Percentiles rank a stretch among this genome's conserved stretches.
Evolutionary conservation across 1,140 invertebrate species (phyloP).

Genomic region (Drosophila bocki): DNA sequence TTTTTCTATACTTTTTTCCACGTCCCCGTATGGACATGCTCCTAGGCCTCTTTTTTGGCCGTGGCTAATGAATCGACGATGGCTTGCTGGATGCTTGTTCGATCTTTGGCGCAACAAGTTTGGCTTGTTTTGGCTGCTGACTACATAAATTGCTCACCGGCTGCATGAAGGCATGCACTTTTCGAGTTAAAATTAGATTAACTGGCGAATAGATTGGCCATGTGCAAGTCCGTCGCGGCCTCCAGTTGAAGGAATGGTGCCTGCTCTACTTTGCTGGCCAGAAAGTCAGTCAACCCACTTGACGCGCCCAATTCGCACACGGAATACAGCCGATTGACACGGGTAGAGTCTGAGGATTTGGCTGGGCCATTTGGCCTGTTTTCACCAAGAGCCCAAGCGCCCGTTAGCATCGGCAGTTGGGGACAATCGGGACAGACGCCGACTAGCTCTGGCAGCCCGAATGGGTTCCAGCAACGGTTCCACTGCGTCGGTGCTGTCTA

Average conservation of each 20-base stretch:
- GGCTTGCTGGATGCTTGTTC: conserved; percentile 27
- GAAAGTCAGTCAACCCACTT: conserved; percentile 12
- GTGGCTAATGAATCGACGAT: conserved; percentile 66
- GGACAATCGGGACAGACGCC: conserved; percentile 42
- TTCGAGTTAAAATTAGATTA: conserved; percentile 80
- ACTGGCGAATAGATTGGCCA: conserved; percentile 40
- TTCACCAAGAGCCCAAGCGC: conserved; percentile 52
- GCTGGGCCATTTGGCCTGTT: conserved; percentile 28
- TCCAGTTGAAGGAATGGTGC: conserved; percentile 14
- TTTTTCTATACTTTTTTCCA: conserved; percentile 68
- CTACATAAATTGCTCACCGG: conserved; percentile 27
- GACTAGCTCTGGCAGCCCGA: conserved; percentile 45
- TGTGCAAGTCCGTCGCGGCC: conserved; percentile 13
- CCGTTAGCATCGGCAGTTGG: conserved; percentile 49
- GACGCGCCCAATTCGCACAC: conserved; percentile 5
- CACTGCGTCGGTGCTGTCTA: conserved; percentile 41
- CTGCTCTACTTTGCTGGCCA: conserved; percentile 31
- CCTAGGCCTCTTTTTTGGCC: conserved; percentile 60
- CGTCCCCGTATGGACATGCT: conserved; percentile 35
- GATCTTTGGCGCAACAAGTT: conserved; percentile 67
- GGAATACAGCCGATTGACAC: conserved; percentile 52
- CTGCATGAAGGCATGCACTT: conserved; percentile 49
- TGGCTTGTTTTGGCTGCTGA: conserved; percentile 59
- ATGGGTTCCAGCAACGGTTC: conserved; percentile 60
- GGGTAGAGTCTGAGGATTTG: neutral